Conservation (phyloP, 2,888 invertebrate genomes). For the Zonitis immaculata region DNA sequence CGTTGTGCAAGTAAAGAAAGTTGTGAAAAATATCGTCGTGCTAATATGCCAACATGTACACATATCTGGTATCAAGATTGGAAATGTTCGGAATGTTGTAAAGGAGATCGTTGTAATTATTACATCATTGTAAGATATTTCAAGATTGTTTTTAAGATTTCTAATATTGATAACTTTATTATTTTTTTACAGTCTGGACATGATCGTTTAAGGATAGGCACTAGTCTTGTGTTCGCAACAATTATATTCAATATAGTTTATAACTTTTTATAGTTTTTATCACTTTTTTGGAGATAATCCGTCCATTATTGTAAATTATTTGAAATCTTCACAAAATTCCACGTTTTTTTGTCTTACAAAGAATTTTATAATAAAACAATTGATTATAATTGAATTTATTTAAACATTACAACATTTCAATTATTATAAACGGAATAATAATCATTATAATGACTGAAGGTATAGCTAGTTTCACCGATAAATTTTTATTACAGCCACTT, state of each 20-base stretch:
- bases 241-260: not conserved
- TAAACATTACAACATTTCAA: not conserved
- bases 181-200: not conserved
- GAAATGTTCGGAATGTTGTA: conserved; percentile 94
- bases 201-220: not conserved
- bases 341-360: not conserved
- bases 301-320: not conserved
- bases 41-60: conserved; percentile 74
- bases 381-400: not conserved
- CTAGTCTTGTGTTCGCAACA: not conserved
- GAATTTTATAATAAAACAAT: not conserved
- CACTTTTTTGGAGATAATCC: too few species aligned
- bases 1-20: conserved; percentile 76
- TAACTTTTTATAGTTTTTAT: not conserved
- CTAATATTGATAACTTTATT: not conserved
- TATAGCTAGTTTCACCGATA: not conserved
- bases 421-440: not conserved
- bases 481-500: conserved; percentile 46
- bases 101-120: conserved; percentile 93
- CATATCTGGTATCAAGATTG: conserved; percentile 96
- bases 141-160: not conserved
- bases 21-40: conserved; percentile 68
- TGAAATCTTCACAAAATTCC: too few species aligned
- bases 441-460: too few species aligned
- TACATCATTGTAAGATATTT: conserved; percentile 77